Base-by-base conservation (phyloP, 2,888 invertebrate genomes). In the Nasonovia ribisnigri region DNA sequence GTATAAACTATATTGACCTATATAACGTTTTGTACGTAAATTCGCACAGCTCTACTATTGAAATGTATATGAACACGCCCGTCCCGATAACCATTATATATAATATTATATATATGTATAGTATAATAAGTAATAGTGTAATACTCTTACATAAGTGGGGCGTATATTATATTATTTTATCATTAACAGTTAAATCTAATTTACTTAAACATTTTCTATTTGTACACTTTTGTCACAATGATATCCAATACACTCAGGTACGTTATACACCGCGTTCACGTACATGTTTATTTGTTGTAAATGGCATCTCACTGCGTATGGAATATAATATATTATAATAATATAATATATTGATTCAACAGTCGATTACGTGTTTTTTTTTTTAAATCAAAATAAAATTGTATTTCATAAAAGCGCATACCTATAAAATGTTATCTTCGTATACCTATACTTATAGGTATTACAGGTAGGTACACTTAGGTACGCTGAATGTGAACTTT, bases 401-500 rank as follows among this genome's bases (percentile, higher is more conserved):
- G 10, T 67, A n/a, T 51, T 43, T 42, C 36, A 84, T 91, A 90
- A 77, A 77, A 43, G 60, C 26, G 67, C n/a, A 48, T 10, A 46
- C 46, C 46, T 46, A 48, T 42, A 11, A 29, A 84, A 91, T 42
- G 20, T 91, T 91, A 84, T 84, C 51, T 42, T 51, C 6, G 8
- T 20, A 20, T 16, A 4, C 20, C n/a, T 67, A 77, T 42, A 36
- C 6, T 0, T 26, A 29, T 88, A 46, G 46, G 46, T 11, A 46
- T 10, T 46, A 11, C 11, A n/a, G 46, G 11, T 46, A 11, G 20
- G n/a, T 16, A 8, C 42, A 24, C 51, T 51, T 51, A 46, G 26
- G 1, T 54, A 60, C n/a, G 36, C 11, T 26, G 20, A 48, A 36
- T 60, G 36, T 67, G 90, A 90, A 90, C 90, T 90, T 90, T 90